Base-by-base conservation (phyloP, 2,113 vertebrate species). In the Chlorodrepanis virens region DNA sequence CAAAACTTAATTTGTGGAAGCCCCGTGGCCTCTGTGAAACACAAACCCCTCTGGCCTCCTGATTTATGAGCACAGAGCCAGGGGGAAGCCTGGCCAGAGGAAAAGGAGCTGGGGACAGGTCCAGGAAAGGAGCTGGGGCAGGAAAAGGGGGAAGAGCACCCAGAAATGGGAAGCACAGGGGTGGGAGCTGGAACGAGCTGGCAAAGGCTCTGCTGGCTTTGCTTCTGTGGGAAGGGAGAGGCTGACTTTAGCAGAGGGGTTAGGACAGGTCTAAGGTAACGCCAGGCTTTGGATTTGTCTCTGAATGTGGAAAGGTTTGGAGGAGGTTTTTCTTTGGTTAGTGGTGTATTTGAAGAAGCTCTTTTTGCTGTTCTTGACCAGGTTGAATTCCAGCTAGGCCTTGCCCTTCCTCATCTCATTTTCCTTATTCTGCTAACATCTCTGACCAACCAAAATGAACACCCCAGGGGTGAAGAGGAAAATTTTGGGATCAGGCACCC, bases 11-110 rank as follows among this genome's bases (percentile, higher is more conserved):
- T 93, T 95, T 80, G 83, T 57, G 31, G 89, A 33, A 97, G 89
- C 96, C 83, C 79, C 76, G 4, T 83, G 88, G 94, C 90, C 95
- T 42, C 88, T 90, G 86, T 65, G 96, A 92, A 97, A 95, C 64
- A 47, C 14, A 15, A 96, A 10, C 86, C 60, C 90, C 59, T 77
- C 71, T 81, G 94, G 88, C 79, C 90, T 87, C 60, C 5, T 93
- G 94, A 94, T 96, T 94, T 81, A 92, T 89, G 92, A 39, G 39
- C 42, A 47, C 83, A 67, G 76, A 94, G 75, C 49, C 53, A 28
- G 20, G 44, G 83, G 89, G 91, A 86, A 95, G 83, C 11, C 69
- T 59, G 67, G 77, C 74, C 35, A 23, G 74, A 27, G 71, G 59
- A 39, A 76, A 93, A 40, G 1, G 63, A 79, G 50, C 70, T 54